Evolutionary conservation across 2,888 invertebrate species (phyloP).

Genomic region (Nezara viridula): DNA sequence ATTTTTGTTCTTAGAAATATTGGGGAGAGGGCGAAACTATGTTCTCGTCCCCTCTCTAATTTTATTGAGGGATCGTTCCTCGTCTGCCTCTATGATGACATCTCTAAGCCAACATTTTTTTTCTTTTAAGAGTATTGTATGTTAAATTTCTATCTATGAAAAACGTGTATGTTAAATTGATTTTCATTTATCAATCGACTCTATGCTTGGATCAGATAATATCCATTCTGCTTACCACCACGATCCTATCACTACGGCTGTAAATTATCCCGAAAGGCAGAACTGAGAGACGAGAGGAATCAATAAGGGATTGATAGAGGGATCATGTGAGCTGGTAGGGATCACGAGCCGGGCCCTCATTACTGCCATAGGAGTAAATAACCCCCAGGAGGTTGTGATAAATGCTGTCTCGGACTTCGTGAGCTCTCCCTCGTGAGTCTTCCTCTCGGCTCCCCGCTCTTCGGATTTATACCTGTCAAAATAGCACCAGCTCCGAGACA

Average conservation of each 20-base stretch:
- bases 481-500: background rate
- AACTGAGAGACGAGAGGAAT: background rate
- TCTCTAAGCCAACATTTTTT: background rate
- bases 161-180: background rate
- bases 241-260: background rate
- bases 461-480: slow-evolving; percentile 39
- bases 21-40: no score
- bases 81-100: no score
- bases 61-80: no score
- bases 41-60: no score
- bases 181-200: background rate
- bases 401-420: background rate
- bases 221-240: background rate
- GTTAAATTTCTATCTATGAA: background rate
- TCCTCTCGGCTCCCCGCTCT: background rate
- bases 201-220: background rate
- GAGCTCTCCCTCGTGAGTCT: background rate
- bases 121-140: background rate
- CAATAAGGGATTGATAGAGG: background rate
- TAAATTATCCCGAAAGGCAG: background rate
- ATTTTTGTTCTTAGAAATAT: no score
- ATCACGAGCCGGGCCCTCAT: background rate
- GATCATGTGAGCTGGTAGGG: slow-evolving; percentile 34
- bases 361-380: background rate
- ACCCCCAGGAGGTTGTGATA: background rate